These are phyloP conservation scores for Camarhynchus parvulus DNA, from an alignment of 2,113 vertebrate genomes.

Conservation along the genomic window DNA sequence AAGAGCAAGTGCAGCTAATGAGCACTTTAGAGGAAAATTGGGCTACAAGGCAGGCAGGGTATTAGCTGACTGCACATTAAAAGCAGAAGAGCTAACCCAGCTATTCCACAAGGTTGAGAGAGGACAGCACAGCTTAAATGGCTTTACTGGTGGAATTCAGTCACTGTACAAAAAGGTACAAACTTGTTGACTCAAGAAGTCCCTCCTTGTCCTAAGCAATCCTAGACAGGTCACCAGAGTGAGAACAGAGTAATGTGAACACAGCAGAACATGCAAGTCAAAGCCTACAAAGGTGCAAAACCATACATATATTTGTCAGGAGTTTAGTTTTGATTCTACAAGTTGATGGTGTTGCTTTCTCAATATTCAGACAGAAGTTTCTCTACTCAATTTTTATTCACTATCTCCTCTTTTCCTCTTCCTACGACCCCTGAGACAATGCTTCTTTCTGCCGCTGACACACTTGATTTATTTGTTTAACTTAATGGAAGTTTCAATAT, in stretches of 20 bases:
- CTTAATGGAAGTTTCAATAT: constrained; percentile 62
- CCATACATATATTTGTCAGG: neutral
- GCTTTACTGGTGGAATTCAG: neutral
- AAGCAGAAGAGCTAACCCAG: neutral
- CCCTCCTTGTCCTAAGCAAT: neutral
- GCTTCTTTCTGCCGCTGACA: constrained; percentile 28
- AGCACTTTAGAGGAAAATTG: neutral
- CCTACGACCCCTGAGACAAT: constrained; percentile 16
- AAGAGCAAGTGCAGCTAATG: neutral
- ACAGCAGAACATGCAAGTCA: neutral
- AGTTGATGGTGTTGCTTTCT: neutral
- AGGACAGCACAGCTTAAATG: neutral
- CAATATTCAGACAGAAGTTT: neutral
- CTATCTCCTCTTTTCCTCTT: neutral
- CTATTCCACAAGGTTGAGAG: neutral
- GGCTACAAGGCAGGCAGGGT: neutral
- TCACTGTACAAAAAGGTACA: neutral
- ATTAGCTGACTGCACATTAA: neutral
- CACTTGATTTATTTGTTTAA: constrained; percentile 47
- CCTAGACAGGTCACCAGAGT: neutral
- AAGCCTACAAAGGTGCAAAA: neutral
- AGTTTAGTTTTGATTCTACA: neutral
- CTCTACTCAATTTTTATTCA: neutral
- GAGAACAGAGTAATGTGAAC: neutral
- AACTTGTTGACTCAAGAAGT: neutral